Base-by-base conservation (phyloP, 2,113 vertebrate species). In the Cynopterus brachyotis region DNA sequence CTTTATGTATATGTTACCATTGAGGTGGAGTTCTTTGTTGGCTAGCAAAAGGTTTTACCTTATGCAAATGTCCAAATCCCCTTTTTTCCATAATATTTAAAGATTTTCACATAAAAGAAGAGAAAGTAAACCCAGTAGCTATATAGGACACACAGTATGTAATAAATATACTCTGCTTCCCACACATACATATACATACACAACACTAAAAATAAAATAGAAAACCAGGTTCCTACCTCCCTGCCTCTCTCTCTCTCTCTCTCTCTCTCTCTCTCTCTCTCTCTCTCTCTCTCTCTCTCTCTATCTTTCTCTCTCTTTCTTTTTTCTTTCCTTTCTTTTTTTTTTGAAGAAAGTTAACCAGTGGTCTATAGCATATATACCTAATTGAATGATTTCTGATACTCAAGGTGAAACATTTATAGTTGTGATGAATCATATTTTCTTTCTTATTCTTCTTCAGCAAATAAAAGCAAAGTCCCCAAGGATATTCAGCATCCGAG, bases 71-170 rank as follows among this genome's bases (percentile, higher is more conserved):
- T 80, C 5, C 7, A 88, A 60, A 73, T 67, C 70, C 9, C 0
- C 5, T 19, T 64, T 64, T 95, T 80, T 66, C 26, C 0, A 55
- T 42, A 81, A 40, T 69, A 88, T 88, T 92, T 95, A 32, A 95
- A 89, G 55, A 45, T 86, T 79, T 47, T 4, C 30, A 45, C 26
- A 26, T 37, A 85, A 82, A 70, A 55, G 0, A 67, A 10, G 6
- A 75, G 30, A 90, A 91, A 79, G 2, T 78, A 96, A 94, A 75
- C 17, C 20, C 20, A 88, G 12, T 4, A 89, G 9, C 50, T 60
- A 1, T 55, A 0, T 16, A 95, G 13, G 6, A 91, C 88, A 73
- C 30, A 30, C 26, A 93, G 64, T 92, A 87, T 76, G 42, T 94
- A 95, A 57, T 88, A 79, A 79, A 96, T n/a, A 47, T 16, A 24